phyloP scores from a whole-genome alignment of 2,113 vertebrate genomes.

The Lethenteron reissneri region DNA sequence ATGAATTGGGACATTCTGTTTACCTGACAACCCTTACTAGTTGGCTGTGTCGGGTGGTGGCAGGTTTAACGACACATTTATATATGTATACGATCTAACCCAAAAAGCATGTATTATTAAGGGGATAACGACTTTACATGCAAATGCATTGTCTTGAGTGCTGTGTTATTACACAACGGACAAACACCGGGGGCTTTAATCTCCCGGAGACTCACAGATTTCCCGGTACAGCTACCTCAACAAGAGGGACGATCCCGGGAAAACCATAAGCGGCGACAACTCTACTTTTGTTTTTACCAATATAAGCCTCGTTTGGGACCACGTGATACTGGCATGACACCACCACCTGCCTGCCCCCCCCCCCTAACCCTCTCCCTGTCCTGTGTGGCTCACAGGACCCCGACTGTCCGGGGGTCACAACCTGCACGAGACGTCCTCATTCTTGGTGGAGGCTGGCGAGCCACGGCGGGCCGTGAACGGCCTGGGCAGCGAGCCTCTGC shows the following conservation, averaged over 20 bases:
- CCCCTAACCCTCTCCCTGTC: neutral
- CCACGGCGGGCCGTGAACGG: slow-evolving; percentile 22
- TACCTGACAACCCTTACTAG: no score
- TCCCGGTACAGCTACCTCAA: no score
- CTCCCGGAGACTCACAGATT: neutral
- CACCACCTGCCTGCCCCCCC: no score
- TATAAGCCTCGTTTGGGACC: neutral
- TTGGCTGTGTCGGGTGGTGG: no score
- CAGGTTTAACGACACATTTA: no score
- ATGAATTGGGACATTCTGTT: no score
- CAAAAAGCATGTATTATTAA: no score
- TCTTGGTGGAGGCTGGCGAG: slow-evolving; percentile 57
- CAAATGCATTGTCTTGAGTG: no score
- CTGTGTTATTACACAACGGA: no score
- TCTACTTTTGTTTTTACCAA: neutral
- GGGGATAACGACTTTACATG: no score
- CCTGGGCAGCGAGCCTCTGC: slow-evolving; percentile 3
- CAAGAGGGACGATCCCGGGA: no score
- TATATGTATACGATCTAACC: no score
- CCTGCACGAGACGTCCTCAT: slow-evolving; percentile 66
- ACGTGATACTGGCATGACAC: neutral
- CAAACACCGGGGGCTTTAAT: neutral
- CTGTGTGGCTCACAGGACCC: slow-evolving; percentile 25
- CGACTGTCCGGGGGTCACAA: slow-evolving; percentile 60
- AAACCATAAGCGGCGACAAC: neutral